Percentiles rank a stretch among this genome's conserved stretches.
Evolutionary conservation across 2,888 invertebrate genomes (phyloP).

Genomic region (Leptura quadrifasciata): DNA sequence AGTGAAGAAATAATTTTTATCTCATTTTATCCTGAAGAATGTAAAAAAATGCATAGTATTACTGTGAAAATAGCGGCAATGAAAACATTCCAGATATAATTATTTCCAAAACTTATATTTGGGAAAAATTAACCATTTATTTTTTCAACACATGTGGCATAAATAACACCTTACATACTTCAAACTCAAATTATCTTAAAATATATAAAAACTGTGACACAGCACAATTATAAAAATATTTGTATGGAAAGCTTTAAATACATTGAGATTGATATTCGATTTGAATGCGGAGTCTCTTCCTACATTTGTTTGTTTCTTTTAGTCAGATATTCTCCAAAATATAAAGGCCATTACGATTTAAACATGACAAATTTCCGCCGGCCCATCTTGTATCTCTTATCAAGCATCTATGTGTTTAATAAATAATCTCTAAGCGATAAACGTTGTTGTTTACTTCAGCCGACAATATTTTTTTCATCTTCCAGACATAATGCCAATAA

Average conservation of each 20-base stretch:
- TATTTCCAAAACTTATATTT: too few species aligned
- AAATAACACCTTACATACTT: too few species aligned
- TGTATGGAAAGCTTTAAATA: background rate
- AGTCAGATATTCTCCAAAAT: background rate
- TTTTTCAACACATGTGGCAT: too few species aligned
- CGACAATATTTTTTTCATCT: background rate
- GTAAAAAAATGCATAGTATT: too few species aligned
- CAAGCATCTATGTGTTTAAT: background rate
- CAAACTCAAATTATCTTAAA: too few species aligned
- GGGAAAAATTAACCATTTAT: too few species aligned
- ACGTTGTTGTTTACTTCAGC: slow-evolving; percentile 17
- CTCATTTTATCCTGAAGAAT: too few species aligned
- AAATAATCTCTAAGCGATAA: slow-evolving; percentile 7
- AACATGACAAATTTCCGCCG: background rate
- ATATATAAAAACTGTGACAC: too few species aligned
- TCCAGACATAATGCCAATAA: slow-evolving; percentile 29
- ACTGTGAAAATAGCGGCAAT: too few species aligned
- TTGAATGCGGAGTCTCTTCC: background rate
- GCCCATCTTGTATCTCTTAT: background rate
- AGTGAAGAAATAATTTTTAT: too few species aligned
- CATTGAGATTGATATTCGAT: background rate
- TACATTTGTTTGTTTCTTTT: background rate
- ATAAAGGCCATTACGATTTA: background rate
- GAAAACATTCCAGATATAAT: too few species aligned
- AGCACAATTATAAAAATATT: too few species aligned